Percentiles rank a stretch among this genome's conserved stretches.
phyloP scores from a whole-genome alignment of 2,888 invertebrate genomes.

The Thecocarcelia acutangulata region DNA sequence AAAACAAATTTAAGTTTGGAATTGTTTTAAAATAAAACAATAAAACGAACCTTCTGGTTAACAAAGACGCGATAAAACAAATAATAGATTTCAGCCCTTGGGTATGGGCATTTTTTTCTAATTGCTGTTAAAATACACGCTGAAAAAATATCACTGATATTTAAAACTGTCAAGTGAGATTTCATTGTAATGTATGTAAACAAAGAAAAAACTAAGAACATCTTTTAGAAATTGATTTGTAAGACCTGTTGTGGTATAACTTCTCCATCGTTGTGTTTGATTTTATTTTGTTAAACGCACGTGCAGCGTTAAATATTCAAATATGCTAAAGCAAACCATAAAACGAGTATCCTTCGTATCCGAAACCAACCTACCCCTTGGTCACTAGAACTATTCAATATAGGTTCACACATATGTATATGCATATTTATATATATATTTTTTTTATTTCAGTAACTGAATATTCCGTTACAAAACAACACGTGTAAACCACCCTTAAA shows the following conservation, averaged over 20 bases:
- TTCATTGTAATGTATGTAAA: too few relatives aligned
- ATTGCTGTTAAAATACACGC: background rate
- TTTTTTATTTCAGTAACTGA: constrained; percentile 5
- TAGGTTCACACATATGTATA: background rate
- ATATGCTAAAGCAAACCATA: constrained; percentile 39
- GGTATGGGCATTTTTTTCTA: background rate
- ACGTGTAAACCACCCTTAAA: constrained; percentile 66
- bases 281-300: constrained; percentile 45
- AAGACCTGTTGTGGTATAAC: constrained; percentile 19
- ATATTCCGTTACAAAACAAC: constrained; percentile 56
- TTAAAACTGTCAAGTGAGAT: background rate
- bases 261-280: constrained; percentile 11
- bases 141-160: background rate
- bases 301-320: constrained; percentile 35
- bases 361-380: constrained; percentile 64
- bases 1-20: constrained; percentile 40
- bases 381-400: constrained; percentile 27
- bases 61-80: constrained; percentile 52
- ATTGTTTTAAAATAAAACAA: constrained; percentile 23
- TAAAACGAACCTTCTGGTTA: constrained; percentile 23
- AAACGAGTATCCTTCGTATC: background rate
- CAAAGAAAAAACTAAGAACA: background rate
- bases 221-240: constrained; percentile 18
- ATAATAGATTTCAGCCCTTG: constrained; percentile 63
- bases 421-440: background rate